Percentiles rank a stretch among this genome's conserved stretches.
Conservation (phyloP, 2,888 invertebrate genomes). For the Metalampra italica region DNA sequence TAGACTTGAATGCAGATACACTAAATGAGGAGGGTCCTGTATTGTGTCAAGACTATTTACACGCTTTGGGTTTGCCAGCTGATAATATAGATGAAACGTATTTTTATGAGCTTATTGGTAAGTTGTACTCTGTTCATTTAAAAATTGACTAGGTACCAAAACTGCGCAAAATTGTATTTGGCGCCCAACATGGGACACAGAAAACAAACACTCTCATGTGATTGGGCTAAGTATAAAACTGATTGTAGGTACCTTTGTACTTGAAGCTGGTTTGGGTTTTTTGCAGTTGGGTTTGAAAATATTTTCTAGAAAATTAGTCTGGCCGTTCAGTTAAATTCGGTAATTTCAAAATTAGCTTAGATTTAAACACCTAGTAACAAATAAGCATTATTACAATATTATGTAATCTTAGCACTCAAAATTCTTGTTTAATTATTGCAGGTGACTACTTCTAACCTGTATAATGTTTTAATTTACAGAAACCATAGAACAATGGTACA, state of each 20-base stretch:
- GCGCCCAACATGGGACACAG: neutral
- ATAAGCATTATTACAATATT: too few species aligned
- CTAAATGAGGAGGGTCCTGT: constrained; percentile 39
- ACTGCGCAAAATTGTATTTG: neutral
- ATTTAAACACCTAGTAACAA: too few species aligned
- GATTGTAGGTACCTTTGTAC: too few species aligned
- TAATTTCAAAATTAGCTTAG: too few species aligned
- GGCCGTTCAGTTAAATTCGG: too few species aligned
- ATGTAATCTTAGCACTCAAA: too few species aligned
- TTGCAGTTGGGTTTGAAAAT: too few species aligned
- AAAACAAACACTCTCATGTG: neutral
- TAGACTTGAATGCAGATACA: constrained; percentile 49
- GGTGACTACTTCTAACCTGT: too few species aligned
- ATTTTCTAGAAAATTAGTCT: too few species aligned
- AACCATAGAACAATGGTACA: constrained; percentile 55
- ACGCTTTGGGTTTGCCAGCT: constrained; percentile 35
- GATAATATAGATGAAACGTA: constrained; percentile 33
- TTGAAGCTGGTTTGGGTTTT: too few species aligned
- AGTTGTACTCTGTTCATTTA: constrained; percentile 16
- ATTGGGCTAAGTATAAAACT: too few species aligned
- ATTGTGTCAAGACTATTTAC: constrained; percentile 56
- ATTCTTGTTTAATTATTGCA: too few species aligned
- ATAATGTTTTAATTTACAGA: constrained; percentile 33
- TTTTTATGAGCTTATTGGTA: constrained; percentile 56
- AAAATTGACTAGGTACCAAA: neutral